These are phyloP conservation scores for Cololabis saira DNA, from an alignment of 2,113 vertebrate genomes.

Conservation along the genomic window DNA sequence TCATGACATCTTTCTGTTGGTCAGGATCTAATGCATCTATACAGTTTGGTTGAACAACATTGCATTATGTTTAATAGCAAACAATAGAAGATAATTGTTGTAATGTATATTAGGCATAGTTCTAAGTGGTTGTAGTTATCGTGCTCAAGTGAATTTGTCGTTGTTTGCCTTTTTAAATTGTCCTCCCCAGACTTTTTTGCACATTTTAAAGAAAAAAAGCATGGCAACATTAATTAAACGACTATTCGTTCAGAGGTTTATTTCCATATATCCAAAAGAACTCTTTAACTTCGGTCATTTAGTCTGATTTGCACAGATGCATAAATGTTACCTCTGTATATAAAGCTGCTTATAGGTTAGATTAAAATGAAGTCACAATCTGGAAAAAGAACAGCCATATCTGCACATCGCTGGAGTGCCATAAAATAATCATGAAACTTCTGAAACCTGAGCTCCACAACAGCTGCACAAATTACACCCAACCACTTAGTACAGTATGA, in stretches of 20 bases:
- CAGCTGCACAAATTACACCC: not conserved
- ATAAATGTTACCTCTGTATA: slow-evolving; percentile 18
- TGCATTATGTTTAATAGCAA: slow-evolving; percentile 63
- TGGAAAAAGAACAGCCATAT: slow-evolving; percentile 39
- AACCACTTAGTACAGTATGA: too few species aligned
- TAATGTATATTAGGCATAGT: slow-evolving; percentile 74
- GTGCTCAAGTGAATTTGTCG: slow-evolving; percentile 73
- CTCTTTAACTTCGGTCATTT: slow-evolving; percentile 24
- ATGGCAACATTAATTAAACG: not conserved
- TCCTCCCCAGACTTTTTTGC: slow-evolving; percentile 64
- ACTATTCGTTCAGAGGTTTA: slow-evolving; percentile 9
- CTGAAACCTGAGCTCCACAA: slow-evolving; percentile 11
- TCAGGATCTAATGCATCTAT: slow-evolving; percentile 50
- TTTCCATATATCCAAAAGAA: slow-evolving; percentile 22
- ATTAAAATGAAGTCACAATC: slow-evolving; percentile 19
- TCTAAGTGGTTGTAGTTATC: slow-evolving; percentile 74
- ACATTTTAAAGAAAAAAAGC: slow-evolving; percentile 52
- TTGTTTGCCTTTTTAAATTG: slow-evolving; percentile 66
- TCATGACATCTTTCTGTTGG: slow-evolving; percentile 36
- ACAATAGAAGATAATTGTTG: slow-evolving; percentile 70
- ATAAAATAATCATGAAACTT: slow-evolving; percentile 36
- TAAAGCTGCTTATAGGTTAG: slow-evolving; percentile 41
- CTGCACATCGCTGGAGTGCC: slow-evolving; percentile 34
- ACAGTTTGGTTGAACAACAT: slow-evolving; percentile 61
- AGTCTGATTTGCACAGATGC: slow-evolving; percentile 64